These are phyloP conservation scores for Machimus rusticus DNA, from an alignment of 2,888 invertebrate genomes.

Conservation along the genomic window DNA sequence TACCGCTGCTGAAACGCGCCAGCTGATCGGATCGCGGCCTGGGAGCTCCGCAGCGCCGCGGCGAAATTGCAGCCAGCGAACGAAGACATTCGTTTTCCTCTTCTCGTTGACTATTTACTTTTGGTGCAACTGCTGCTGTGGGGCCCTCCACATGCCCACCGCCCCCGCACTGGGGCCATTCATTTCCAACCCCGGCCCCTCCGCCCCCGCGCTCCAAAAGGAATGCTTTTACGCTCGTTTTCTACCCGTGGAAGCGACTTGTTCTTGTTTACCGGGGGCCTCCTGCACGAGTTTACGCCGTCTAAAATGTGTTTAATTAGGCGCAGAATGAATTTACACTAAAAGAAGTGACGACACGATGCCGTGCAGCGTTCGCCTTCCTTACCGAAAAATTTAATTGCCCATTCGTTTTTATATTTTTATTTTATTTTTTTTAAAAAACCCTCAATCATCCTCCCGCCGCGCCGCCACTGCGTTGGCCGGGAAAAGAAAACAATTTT, in stretches of 20 bases:
- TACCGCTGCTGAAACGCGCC: neutral
- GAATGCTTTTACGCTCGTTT: constrained; percentile 8
- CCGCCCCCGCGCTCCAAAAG: neutral
- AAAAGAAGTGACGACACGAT: neutral
- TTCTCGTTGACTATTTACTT: neutral
- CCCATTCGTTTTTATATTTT: neutral
- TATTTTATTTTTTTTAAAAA: neutral
- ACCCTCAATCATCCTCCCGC: neutral
- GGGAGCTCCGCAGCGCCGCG: neutral
- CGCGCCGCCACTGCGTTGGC: neutral
- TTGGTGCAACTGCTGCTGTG: neutral
- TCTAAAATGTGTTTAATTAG: constrained; percentile 32
- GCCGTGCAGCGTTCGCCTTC: neutral
- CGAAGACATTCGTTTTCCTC: neutral
- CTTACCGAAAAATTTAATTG: neutral
- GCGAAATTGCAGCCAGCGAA: neutral
- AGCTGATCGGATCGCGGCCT: neutral
- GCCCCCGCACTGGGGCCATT: neutral
- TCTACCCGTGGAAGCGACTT: neutral
- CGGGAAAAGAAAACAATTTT: neutral
- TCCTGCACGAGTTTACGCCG: neutral
- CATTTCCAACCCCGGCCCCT: neutral
- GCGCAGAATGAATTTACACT: constrained; percentile 14
- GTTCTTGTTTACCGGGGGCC: neutral
- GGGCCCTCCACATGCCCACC: neutral